A percentile compares a stretch with the other conserved stretches of the same genome.
Conservation (phyloP, 2,113 vertebrate species). For the Empidonax traillii region DNA sequence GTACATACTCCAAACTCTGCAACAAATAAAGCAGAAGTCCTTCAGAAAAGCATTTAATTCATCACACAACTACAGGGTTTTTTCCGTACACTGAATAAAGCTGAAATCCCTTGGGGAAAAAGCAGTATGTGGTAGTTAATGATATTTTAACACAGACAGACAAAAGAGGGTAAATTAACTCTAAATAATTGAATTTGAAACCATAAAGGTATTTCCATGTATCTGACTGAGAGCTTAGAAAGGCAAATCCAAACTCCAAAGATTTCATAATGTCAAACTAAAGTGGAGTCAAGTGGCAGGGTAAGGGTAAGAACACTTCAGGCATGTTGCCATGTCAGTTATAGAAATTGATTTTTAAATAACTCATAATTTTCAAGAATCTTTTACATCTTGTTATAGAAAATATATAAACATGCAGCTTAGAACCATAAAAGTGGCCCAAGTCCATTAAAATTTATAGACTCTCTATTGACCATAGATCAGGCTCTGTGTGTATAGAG, state of each 20-base stretch:
- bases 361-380: slow-evolving; percentile 2
- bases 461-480: background rate
- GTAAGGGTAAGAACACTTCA: background rate
- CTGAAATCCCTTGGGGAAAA: background rate
- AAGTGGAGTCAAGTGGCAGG: background rate
- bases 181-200: background rate
- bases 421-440: background rate
- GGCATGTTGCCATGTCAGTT: background rate
- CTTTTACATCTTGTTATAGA: slow-evolving; percentile 4
- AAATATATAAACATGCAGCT: slow-evolving; percentile 31
- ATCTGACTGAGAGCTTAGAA: background rate
- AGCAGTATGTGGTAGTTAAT: background rate
- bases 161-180: background rate
- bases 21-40: background rate
- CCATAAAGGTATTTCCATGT: background rate
- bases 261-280: background rate
- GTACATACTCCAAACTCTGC: background rate
- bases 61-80: background rate
- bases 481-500: background rate
- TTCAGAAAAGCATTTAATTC: background rate
- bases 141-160: background rate
- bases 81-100: background rate
- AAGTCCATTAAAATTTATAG: slow-evolving; percentile 17
- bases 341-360: slow-evolving; percentile 34
- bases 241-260: background rate